phyloP scores from a whole-genome alignment of 2,888 invertebrate genomes.

The Parascotia fuliginaria region DNA sequence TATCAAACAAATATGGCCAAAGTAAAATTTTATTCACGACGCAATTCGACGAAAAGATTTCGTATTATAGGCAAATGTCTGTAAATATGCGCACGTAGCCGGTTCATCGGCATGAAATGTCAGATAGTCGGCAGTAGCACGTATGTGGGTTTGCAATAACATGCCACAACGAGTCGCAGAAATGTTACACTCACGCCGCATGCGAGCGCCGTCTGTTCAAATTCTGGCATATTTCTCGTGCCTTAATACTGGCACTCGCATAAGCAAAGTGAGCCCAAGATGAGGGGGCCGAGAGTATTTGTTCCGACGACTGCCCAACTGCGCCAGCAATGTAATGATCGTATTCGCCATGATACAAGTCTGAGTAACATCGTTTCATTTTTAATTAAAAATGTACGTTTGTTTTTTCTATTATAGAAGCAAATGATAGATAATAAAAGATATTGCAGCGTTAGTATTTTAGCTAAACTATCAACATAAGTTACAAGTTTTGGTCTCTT shows the following conservation, averaged over 20 bases:
- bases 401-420: conserved; percentile 6
- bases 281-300: conserved; percentile 51
- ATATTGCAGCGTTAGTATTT: not conserved
- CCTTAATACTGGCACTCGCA: conserved; percentile 57
- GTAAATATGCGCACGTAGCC: conserved; percentile 71
- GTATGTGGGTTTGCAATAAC: conserved; percentile 85
- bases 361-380: conserved; percentile 38
- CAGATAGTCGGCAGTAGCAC: conserved; percentile 77
- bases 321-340: conserved; percentile 54
- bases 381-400: conserved; percentile 52
- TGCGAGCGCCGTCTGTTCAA: conserved; percentile 76
- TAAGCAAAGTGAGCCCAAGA: conserved; percentile 57
- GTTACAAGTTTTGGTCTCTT: conserved; percentile 28
- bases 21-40: conserved; percentile 44
- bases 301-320: conserved; percentile 44
- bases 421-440: conserved; percentile 1
- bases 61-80: conserved; percentile 64
- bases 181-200: conserved; percentile 79
- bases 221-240: conserved; percentile 80
- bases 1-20: conserved; percentile 32
- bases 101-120: conserved; percentile 84
- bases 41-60: conserved; percentile 53
- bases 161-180: conserved; percentile 82
- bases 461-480: conserved; percentile 4
- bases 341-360: conserved; percentile 48